These are phyloP conservation scores for Smutsia temminckii DNA, from an alignment of 2,797 vertebrate genomes.

Conservation along the genomic window DNA sequence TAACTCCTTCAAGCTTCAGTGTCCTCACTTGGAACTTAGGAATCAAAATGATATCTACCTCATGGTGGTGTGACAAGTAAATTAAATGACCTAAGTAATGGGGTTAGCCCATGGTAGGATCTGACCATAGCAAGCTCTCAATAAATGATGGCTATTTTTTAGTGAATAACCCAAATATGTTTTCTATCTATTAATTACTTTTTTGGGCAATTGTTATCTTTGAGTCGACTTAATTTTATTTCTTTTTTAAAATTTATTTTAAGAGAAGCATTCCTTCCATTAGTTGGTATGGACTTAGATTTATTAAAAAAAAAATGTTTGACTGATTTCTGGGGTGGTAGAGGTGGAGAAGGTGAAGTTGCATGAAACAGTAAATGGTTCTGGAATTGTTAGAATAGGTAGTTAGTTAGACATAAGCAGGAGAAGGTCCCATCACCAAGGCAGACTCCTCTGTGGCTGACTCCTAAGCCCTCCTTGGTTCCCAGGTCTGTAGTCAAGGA, in stretches of 20 bases:
- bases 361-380: background rate
- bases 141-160: background rate
- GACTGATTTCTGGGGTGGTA: background rate
- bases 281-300: background rate
- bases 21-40: background rate
- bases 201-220: background rate
- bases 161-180: background rate
- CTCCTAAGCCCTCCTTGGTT: too few relatives aligned
- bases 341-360: background rate
- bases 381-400: background rate
- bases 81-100: background rate
- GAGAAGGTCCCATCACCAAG: too few relatives aligned
- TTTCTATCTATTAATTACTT: conserved; percentile 15
- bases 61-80: background rate
- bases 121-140: background rate
- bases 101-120: background rate
- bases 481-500: too few relatives aligned
- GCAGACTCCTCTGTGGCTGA: too few relatives aligned
- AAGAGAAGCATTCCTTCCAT: background rate
- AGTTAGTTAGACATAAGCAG: too few relatives aligned
- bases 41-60: background rate
- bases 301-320: conserved; percentile 32
- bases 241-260: background rate
- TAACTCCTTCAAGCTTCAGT: background rate
- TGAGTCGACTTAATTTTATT: background rate